A percentile compares a stretch with the other conserved stretches of the same genome.
phyloP scores from a whole-genome alignment of 2,888 invertebrate species.

The Acleris sparsana region DNA sequence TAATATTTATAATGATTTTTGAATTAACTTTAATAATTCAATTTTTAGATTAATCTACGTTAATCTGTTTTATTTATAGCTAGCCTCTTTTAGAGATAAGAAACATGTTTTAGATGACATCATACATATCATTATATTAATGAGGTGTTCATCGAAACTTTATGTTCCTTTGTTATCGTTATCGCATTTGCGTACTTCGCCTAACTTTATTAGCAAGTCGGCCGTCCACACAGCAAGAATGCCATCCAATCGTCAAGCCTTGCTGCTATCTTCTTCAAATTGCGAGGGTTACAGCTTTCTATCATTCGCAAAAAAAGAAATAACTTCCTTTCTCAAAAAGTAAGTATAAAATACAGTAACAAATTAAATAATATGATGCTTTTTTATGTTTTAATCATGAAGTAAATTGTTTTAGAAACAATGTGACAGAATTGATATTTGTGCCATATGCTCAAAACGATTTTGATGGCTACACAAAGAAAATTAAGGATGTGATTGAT shows the following conservation, averaged over 20 bases:
- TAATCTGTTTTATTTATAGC: too few relatives aligned
- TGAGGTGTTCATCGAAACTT: conserved; percentile 34
- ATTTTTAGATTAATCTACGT: too few relatives aligned
- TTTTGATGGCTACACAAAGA: conserved; percentile 86
- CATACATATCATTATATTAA: conserved; percentile 27
- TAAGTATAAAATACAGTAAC: conserved; percentile 59
- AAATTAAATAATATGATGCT: background rate
- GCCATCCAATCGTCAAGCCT: conserved; percentile 73
- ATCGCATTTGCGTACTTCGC: conserved; percentile 7
- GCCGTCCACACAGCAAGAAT: conserved; percentile 37
- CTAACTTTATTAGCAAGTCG: too few relatives aligned
- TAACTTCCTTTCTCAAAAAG: conserved; percentile 84
- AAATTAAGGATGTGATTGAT: conserved; percentile 82
- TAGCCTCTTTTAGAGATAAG: too few relatives aligned
- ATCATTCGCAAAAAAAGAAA: conserved; percentile 86
- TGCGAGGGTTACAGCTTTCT: conserved; percentile 86
- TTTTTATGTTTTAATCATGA: too few relatives aligned
- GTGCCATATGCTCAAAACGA: conserved; percentile 89
- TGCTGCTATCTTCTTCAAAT: conserved; percentile 88
- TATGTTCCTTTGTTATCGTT: conserved; percentile 26
- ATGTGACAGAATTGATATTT: conserved; percentile 86
- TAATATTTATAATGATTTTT: too few relatives aligned
- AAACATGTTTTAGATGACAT: too few relatives aligned
- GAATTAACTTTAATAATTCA: too few relatives aligned
- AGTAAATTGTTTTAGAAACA: conserved; percentile 79